Evolutionary conservation across 2,888 invertebrate species (phyloP), one percentile per base, ranked within the genome.

Genomic region (Caenorhabditis sp.): DNA sequence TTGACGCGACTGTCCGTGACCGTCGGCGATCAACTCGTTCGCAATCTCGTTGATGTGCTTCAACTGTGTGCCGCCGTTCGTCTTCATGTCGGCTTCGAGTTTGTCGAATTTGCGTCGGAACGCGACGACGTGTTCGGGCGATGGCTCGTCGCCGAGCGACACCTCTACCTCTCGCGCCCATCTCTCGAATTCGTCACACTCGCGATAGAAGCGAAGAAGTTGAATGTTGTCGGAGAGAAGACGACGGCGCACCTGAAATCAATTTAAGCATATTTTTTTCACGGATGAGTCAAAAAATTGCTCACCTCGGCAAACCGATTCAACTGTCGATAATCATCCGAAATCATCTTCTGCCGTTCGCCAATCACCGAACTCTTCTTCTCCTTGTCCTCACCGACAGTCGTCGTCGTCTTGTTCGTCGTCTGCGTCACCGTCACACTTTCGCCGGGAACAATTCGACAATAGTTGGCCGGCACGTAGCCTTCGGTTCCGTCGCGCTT

Each of bases 121-220:
- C 53, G 93, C 94, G 82, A 95, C 95, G 14, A 97, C 95, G 83
- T 93, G 94, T 78, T 96, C 95, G 17, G 92, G 92, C 0, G 92
- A 92, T 75, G 95, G 95, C 60, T 94, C 93, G 3, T 93, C 91
- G 55, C 93, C 90, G 64, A 95, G 90, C 90, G 95, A 91, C 86
- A 93, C 92, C 88, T 96, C 95, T 82, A 95, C 95, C 51, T 97
- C 97, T 84, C 93, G 93, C 89, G 97, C 95, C 97, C 97, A 99
- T 36, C 69, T 92, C 89, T 97, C 96, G 88, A 99, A 96, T 89
- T 95, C 95, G 85, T 97, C 96, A 89, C 97, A 97, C 88, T 97
- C 97, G 12, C 94, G 92, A 89, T 94, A 95, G 90, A 97, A 96
- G 63, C 93, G 74, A 62, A 82, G 78, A 21, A 97, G 90, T 82